phyloP scores from a whole-genome alignment of 2,113 vertebrate species.

The Holacanthus passer region DNA sequence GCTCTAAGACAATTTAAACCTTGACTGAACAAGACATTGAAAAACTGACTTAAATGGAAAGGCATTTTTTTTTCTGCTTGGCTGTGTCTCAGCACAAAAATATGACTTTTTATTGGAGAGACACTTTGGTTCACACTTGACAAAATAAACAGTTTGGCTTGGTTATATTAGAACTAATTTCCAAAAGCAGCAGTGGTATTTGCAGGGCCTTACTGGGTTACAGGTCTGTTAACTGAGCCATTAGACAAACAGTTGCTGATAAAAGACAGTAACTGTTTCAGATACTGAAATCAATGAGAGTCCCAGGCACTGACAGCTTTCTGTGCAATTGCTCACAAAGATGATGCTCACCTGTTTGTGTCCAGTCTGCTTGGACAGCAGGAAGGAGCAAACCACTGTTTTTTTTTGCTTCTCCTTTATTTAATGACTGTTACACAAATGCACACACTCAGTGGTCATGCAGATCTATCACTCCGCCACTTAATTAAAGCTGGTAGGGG shows the following conservation, averaged over 20 bases:
- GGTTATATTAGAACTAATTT: neutral
- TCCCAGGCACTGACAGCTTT: slow-evolving; percentile 27
- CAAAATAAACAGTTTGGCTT: neutral
- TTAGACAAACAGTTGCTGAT: neutral
- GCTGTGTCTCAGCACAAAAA: neutral
- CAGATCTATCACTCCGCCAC: slow-evolving; percentile 22
- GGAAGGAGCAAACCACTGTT: slow-evolving; percentile 5
- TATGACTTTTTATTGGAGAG: neutral
- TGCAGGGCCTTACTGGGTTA: neutral
- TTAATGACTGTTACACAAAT: slow-evolving; percentile 11
- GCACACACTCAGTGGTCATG: slow-evolving; percentile 19
- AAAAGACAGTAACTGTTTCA: neutral
- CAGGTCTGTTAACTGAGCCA: neutral
- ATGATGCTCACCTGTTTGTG: slow-evolving; percentile 47
- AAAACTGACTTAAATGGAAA: neutral
- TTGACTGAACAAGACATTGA: neutral
- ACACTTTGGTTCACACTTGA: neutral
- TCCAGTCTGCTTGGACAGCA: slow-evolving; percentile 6
- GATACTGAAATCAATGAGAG: slow-evolving; percentile 18
- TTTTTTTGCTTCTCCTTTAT: neutral
- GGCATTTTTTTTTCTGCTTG: neutral
- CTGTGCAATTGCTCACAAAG: slow-evolving; percentile 44
- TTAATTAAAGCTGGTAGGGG: slow-evolving; percentile 50
- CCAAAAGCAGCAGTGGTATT: neutral
- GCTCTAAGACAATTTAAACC: neutral